Percentiles rank a stretch among this genome's conserved stretches.
Conservation (phyloP, 37 sponge, comb jelly and placozoan genomes). For the Theonella swinhoei region DNA sequence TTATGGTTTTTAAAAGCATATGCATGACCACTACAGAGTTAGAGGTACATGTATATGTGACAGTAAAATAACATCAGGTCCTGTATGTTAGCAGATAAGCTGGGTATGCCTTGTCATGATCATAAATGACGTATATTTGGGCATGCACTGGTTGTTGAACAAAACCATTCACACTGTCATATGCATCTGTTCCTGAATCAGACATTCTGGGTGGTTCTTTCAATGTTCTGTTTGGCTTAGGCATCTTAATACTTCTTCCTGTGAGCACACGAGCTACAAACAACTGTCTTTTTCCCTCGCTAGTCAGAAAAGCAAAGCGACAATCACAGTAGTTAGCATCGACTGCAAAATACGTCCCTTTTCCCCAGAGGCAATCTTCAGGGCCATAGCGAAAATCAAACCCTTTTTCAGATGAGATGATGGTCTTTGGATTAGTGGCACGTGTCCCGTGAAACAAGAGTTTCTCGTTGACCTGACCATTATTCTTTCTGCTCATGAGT, state of each 20-base stretch:
- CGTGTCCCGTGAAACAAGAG: slow-evolving; percentile 77
- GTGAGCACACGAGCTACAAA: slow-evolving; percentile 58
- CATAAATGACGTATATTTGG: slow-evolving; percentile 76
- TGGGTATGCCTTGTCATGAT: slow-evolving; percentile 81
- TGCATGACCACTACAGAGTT: too few relatives aligned
- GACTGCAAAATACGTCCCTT: slow-evolving; percentile 83
- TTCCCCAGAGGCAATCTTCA: slow-evolving; percentile 65
- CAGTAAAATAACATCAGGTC: background rate
- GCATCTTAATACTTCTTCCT: slow-evolving; percentile 30
- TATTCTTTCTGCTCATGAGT: slow-evolving; percentile 53
- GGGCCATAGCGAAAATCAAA: slow-evolving; percentile 74
- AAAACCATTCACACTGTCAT: slow-evolving; percentile 78
- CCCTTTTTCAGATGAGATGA: slow-evolving; percentile 57
- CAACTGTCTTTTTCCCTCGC: slow-evolving; percentile 37
- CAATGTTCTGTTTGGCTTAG: background rate
- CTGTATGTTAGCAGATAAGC: slow-evolving; percentile 79
- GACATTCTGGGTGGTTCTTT: background rate
- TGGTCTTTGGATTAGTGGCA: slow-evolving; percentile 11
- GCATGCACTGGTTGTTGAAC: background rate
- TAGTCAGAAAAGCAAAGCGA: slow-evolving; percentile 12
- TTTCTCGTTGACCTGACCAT: slow-evolving; percentile 51
- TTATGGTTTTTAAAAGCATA: too few relatives aligned
- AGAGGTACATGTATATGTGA: background rate
- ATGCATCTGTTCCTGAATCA: background rate
- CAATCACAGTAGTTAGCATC: slow-evolving; percentile 75